These are phyloP conservation scores for Meda fulgida DNA, from an alignment of 2,797 vertebrate species.

Conservation along the genomic window DNA sequence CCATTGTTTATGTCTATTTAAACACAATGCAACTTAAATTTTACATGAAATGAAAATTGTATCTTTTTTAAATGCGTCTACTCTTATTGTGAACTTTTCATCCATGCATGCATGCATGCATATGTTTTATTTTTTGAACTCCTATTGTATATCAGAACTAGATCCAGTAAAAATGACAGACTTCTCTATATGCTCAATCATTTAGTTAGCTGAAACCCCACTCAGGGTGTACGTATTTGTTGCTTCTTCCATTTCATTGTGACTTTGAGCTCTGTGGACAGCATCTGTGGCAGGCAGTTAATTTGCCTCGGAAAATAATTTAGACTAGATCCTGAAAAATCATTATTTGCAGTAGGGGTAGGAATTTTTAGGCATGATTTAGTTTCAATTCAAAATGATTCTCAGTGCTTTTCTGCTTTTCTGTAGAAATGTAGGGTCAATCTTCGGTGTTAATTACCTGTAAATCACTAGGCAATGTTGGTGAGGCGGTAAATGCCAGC, in stretches of 20 bases:
- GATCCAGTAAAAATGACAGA: neutral
- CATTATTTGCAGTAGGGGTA: neutral
- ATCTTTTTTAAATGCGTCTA: neutral
- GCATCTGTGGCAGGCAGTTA: neutral
- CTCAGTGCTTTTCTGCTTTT: neutral
- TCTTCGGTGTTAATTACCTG: neutral
- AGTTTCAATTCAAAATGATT: neutral
- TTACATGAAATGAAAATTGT: neutral
- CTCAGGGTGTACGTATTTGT: neutral
- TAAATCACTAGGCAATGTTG: constrained; percentile 15
- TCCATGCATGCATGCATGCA: neutral
- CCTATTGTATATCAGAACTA: neutral
- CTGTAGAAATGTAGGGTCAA: neutral
- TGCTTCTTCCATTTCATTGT: neutral
- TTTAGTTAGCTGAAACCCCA: too few relatives aligned
- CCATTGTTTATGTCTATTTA: neutral
- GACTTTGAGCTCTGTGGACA: neutral
- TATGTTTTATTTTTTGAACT: neutral
- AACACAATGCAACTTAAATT: neutral
- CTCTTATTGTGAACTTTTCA: neutral
- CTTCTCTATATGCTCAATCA: neutral
- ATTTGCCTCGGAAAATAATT: neutral
- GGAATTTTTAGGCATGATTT: neutral
- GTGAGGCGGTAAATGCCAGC: constrained; percentile 5
- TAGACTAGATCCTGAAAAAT: neutral